Base-by-base conservation (phyloP, 2,113 vertebrate genomes). In the Hymenochirus boettgeri region DNA sequence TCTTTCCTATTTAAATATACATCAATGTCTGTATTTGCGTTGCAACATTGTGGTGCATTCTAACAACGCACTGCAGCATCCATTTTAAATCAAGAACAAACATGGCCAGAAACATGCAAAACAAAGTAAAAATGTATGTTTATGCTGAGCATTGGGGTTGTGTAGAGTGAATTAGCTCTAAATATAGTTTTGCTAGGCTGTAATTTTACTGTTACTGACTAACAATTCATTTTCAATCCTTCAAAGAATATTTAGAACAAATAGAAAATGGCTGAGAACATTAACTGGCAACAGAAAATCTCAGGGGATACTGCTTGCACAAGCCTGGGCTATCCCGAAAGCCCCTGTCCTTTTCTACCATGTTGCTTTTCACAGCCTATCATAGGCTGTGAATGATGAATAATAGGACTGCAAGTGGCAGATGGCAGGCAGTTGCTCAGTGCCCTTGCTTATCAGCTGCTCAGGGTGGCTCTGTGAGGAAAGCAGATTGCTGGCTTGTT, bases 361-460 rank as follows among this genome's bases (percentile, higher is more conserved):
- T 18, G 18, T 18, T 33, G 18, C 18, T 8, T 9, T 35, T 13
- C 18, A n/a, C n/a, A 17, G 19, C 3, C 19, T 51, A 39, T 26
- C 54, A 39, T 37, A 55, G 64, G 17, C 29, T 12, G 13, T 52
- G 47, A 52, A 52, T 52, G 35, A 57, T 6, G 31, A 29, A 67
- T 67, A 67, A 67, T 59, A 59, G 55, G n/a, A 24, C 29, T 27
- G 64, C 31, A 26, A 39, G 56, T 39, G 56, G 56, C 64, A 67
- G 64, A 67, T 67, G 64, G 64, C 64, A 67, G 57, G 46, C 64
- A 51, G 45, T 45, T 39, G 56, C 64, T 53, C 47, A 12, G 64
- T 67, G 56, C 64, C 64, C 64, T 29, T 42, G 56, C 64, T 67
- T 59, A 67, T 67, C 64, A 59, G 64, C 64, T 67, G 62, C 62